Evolutionary conservation across 2,113 vertebrate species (phyloP), one percentile per base, ranked within the genome.

Genomic region (Tragulus kanchil): DNA sequence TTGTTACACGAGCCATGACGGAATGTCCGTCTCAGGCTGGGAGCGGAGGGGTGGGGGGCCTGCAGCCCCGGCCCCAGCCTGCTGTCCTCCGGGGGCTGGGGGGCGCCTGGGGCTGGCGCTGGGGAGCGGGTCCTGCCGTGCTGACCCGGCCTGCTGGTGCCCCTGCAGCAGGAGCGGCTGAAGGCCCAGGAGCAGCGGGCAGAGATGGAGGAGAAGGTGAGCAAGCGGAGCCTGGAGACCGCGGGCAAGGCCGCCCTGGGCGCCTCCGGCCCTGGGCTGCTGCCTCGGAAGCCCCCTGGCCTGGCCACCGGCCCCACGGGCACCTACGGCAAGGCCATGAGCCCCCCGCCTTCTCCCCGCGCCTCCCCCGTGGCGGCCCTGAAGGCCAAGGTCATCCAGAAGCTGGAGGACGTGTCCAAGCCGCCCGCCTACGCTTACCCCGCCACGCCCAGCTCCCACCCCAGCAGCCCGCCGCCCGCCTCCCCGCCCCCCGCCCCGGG

Each of bases 371-470:
- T 99, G 96, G 98, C 99, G 90, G 97, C 98, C 78, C 98, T 99
- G 95, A 99, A 99, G 98, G 99, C 99, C 67, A 99, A 99, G 97
- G 99, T 99, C 45, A 99, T 98, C 83, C 99, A 99, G 96, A 99
- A 99, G 98, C 98, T 99, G 79, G 99, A 98, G 95, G 99, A 99
- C 6, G 98, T 99, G 85, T 97, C 99, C 77, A 98, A 99, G 93
- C 99, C 99, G 23, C 98, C 98, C 4, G 91, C 98, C 69, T 99
- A 99, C 25, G 99, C 99, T 12, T 99, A 99, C 95, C 99, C 99
- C 0, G 98, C 99, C 82, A 99, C 99, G 4, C 99, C 99, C 94
- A 99, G 97, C 97, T 98, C 99, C 79, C 99, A 98, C 90, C 98
- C 99, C 26, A 97, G 98, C 93, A 99, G 99, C 94, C 99, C 99